Conservation (phyloP, 2,888 invertebrate species). For the Parochlus steinenii region DNA sequence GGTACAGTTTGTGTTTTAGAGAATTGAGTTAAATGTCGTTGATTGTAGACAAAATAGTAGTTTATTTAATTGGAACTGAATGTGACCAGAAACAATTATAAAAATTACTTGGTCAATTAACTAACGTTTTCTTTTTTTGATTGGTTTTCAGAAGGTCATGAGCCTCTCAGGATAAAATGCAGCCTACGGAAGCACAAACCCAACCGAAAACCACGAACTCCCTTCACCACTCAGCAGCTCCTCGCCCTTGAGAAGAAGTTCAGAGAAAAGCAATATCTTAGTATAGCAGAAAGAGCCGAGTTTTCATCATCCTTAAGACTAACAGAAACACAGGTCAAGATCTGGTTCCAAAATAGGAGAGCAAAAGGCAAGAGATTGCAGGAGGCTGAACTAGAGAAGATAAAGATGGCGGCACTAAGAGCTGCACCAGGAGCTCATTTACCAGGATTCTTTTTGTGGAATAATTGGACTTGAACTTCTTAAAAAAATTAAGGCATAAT, state of each 20-base stretch:
- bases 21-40: too few species aligned
- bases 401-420: conserved; percentile 56
- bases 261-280: conserved; percentile 90
- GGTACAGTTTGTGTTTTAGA: too few species aligned
- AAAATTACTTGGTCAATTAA: too few species aligned
- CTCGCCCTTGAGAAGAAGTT: conserved; percentile 92
- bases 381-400: conserved; percentile 93
- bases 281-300: conserved; percentile 96
- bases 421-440: conserved; percentile 30
- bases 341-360: conserved; percentile 85
- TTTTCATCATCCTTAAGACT: conserved; percentile 87
- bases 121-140: too few species aligned
- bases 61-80: too few species aligned
- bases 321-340: conserved; percentile 87
- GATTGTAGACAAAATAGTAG: too few species aligned
- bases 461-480: too few species aligned
- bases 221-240: conserved; percentile 95
- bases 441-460: too few species aligned
- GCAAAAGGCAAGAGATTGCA: conserved; percentile 95
- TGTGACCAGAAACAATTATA: too few species aligned
- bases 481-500: too few species aligned
- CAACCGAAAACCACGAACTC: conserved; percentile 93
- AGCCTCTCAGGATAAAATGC: conserved; percentile 75
- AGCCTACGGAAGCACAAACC: conserved; percentile 93
- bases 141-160: conserved; percentile 46